These are phyloP conservation scores for Agriopis leucophaearia DNA, from an alignment of 2,888 invertebrate species.

Conservation along the genomic window DNA sequence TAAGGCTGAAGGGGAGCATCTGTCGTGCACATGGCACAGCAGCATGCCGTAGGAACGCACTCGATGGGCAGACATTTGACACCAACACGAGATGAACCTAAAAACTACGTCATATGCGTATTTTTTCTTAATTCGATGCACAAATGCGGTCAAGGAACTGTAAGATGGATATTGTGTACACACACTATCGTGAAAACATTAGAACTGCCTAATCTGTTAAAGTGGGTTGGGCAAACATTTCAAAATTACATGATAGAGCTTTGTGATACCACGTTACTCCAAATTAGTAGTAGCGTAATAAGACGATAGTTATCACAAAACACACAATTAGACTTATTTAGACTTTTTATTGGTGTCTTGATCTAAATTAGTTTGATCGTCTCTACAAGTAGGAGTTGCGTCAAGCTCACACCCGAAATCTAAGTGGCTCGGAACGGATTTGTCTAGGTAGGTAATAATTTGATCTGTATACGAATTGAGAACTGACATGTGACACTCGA, in stretches of 20 bases:
- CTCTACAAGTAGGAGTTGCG: conserved; percentile 4
- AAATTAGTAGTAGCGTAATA: conserved; percentile 42
- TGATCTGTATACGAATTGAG: conserved; percentile 56
- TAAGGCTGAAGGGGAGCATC: conserved; percentile 71
- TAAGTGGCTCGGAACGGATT: conserved; percentile 62
- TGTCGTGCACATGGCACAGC: conserved; percentile 79
- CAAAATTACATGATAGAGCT: conserved; percentile 44
- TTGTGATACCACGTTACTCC: conserved; percentile 42
- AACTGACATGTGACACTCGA: conserved; percentile 58
- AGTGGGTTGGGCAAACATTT: conserved; percentile 60
- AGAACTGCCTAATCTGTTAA: conserved; percentile 50
- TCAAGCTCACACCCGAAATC: conserved; percentile 53
- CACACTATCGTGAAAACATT: conserved; percentile 54
- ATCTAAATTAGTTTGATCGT: conserved; percentile 6
- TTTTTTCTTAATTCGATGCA: conserved; percentile 59
- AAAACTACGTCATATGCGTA: conserved; percentile 64
- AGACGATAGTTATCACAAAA: conserved; percentile 34
- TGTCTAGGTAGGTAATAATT: conserved; percentile 39
- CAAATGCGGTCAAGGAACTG: conserved; percentile 72
- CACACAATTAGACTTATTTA: conserved; percentile 32
- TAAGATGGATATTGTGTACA: conserved; percentile 49
- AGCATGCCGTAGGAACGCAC: conserved; percentile 65
- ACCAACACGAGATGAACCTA: conserved; percentile 62
- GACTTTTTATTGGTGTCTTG: conserved; percentile 23
- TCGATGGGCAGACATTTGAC: conserved; percentile 75